Conservation (phyloP, 2,797 vertebrate genomes). For the Paratrypauchen microcephalus region DNA sequence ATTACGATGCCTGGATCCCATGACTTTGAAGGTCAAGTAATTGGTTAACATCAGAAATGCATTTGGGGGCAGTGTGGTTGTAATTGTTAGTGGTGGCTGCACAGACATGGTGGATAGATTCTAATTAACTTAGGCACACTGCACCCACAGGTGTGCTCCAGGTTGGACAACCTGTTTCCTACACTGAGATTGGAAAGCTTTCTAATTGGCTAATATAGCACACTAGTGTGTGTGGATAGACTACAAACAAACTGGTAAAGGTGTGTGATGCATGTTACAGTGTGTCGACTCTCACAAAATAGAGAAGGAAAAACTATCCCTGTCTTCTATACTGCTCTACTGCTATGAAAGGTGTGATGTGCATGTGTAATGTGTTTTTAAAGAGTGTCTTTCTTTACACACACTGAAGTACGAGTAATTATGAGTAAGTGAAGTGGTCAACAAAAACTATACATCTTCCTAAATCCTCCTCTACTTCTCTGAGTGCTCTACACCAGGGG, state of each 20-base stretch:
- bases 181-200: conserved; percentile 40
- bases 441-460: no score
- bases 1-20: conserved; percentile 44
- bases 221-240: conserved; percentile 4
- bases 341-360: not conserved
- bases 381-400: no score
- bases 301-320: not conserved
- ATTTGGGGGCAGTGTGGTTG: conserved; percentile 17
- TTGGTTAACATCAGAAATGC: conserved; percentile 44
- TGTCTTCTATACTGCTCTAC: not conserved
- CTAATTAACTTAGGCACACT: conserved; percentile 48
- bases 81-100: conserved; percentile 49
- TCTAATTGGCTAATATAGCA: conserved; percentile 43
- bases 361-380: not conserved
- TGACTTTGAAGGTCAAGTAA: conserved; percentile 53
- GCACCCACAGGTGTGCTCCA: conserved; percentile 40
- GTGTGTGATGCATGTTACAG: conserved; percentile 17
- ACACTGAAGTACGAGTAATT: no score
- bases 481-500: no score
- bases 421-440: no score
- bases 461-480: no score
- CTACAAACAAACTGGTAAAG: not conserved
- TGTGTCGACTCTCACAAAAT: not conserved
- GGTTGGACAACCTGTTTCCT: conserved; percentile 40
- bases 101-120: conserved; percentile 26